Conservation (phyloP, 2,888 invertebrate genomes). For the Dolichomitus sp. region DNA sequence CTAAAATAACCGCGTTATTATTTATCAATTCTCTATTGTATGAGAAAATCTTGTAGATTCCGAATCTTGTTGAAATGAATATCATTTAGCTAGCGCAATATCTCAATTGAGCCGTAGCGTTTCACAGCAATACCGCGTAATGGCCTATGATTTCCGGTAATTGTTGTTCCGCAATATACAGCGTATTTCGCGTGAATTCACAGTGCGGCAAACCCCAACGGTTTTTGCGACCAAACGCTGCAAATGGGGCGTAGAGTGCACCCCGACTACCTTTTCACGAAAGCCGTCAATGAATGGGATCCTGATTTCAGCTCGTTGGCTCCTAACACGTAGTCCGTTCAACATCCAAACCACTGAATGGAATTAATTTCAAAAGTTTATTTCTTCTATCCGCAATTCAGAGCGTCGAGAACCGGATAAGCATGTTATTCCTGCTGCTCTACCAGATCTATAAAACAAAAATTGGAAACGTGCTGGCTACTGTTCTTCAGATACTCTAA, state of each 20-base stretch:
- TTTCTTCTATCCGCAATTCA: constrained; percentile 16
- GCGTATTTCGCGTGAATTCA: constrained; percentile 8
- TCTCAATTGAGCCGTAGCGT: constrained; percentile 23
- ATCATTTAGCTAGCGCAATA: constrained; percentile 16
- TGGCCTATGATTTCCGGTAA: constrained; percentile 41
- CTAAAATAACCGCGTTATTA: not conserved
- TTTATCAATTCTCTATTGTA: not conserved
- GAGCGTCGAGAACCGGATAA: not conserved
- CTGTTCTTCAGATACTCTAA: not conserved
- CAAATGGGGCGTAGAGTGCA: not conserved
- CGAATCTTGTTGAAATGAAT: not conserved
- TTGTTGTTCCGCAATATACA: constrained; percentile 24
- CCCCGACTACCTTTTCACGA: constrained; percentile 17
- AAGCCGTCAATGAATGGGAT: constrained; percentile 65
- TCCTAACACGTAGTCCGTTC: not conserved
- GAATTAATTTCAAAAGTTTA: constrained; percentile 46
- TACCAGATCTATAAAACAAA: constrained; percentile 9
- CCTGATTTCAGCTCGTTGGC: constrained; percentile 69
- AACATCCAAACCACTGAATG: constrained; percentile 5
- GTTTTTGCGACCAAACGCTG: constrained; percentile 8
- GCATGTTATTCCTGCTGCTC: not conserved
- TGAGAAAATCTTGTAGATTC: not conserved
- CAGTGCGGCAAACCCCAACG: not conserved
- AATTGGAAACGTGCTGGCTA: not conserved
- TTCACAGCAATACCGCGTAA: not conserved